Evolutionary conservation across 2,113 vertebrate species (phyloP).

Genomic region (Ctenomys sociabilis): DNA sequence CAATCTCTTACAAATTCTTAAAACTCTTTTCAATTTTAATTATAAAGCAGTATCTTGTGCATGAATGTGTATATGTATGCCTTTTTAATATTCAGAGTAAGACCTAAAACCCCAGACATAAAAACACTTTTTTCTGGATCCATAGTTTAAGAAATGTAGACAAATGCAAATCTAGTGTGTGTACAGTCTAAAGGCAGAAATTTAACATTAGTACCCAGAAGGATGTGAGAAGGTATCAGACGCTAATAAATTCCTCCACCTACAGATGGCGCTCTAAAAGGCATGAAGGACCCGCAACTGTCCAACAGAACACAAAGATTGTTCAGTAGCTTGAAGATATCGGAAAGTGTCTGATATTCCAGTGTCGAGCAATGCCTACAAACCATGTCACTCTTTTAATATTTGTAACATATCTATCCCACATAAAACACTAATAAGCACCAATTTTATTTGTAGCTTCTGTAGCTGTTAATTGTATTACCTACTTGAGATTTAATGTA

Average conservation of each 20-base stretch:
- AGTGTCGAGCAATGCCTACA: not conserved
- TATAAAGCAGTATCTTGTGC: not conserved
- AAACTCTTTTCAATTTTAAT: not conserved
- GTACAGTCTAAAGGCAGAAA: not conserved
- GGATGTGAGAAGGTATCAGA: not conserved
- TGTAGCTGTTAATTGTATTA: not conserved
- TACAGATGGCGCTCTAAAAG: not conserved
- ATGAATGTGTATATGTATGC: not conserved
- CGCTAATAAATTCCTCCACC: not conserved
- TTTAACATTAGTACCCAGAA: conserved; percentile 13
- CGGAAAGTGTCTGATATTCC: not conserved
- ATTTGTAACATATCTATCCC: not conserved
- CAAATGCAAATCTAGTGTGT: not conserved
- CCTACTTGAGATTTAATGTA: not conserved
- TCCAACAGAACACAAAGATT: not conserved
- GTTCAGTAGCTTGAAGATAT: not conserved
- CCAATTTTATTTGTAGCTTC: not conserved
- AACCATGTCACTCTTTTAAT: not conserved
- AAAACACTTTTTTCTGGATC: not conserved
- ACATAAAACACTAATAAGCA: not conserved
- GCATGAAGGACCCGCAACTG: too few relatives aligned
- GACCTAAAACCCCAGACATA: not conserved
- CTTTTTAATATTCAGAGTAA: not conserved
- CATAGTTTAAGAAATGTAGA: not conserved
- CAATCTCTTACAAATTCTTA: not conserved